These are phyloP conservation scores for Eucidaris tribuloides DNA, from an alignment of 35 echinoderm and acorn worm genomes.

Conservation along the genomic window DNA sequence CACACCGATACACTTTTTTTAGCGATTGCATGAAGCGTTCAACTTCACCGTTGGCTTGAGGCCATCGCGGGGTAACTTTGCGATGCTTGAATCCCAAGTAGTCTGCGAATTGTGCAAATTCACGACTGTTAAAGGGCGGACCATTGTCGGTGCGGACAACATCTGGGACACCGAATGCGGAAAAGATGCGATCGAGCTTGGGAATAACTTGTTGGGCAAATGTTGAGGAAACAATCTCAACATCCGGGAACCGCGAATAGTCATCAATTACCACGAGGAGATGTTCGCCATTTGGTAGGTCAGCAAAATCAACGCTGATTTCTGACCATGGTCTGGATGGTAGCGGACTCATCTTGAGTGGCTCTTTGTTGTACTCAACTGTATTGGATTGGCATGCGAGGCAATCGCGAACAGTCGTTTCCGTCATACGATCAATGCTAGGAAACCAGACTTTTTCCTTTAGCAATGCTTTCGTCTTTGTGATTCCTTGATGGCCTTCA, in stretches of 20 bases:
- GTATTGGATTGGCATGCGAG: neutral
- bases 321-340: slow-evolving; percentile 5
- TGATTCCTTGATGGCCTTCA: slow-evolving; percentile 62
- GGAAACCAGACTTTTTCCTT: slow-evolving; percentile 74
- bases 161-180: slow-evolving; percentile 58
- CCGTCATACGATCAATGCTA: slow-evolving; percentile 37
- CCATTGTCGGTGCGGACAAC: slow-evolving; percentile 61
- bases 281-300: slow-evolving; percentile 34
- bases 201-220: slow-evolving; percentile 44
- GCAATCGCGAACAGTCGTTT: slow-evolving; percentile 37
- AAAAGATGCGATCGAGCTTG: slow-evolving; percentile 50
- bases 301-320: slow-evolving; percentile 52
- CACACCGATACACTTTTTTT: slow-evolving; percentile 51
- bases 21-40: slow-evolving; percentile 53
- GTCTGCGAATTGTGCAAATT: slow-evolving; percentile 53
- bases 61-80: slow-evolving; percentile 49
- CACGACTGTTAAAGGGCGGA: slow-evolving; percentile 58
- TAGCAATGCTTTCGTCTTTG: slow-evolving; percentile 58
- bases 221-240: slow-evolving; percentile 45
- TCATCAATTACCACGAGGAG: slow-evolving; percentile 49
- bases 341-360: slow-evolving; percentile 21
- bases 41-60: slow-evolving; percentile 52
- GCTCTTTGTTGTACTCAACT: neutral
- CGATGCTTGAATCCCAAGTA: slow-evolving; percentile 40
- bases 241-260: slow-evolving; percentile 57